Evolutionary conservation across 2,797 vertebrate genomes (phyloP).

Genomic region (Galaxias olidus): DNA sequence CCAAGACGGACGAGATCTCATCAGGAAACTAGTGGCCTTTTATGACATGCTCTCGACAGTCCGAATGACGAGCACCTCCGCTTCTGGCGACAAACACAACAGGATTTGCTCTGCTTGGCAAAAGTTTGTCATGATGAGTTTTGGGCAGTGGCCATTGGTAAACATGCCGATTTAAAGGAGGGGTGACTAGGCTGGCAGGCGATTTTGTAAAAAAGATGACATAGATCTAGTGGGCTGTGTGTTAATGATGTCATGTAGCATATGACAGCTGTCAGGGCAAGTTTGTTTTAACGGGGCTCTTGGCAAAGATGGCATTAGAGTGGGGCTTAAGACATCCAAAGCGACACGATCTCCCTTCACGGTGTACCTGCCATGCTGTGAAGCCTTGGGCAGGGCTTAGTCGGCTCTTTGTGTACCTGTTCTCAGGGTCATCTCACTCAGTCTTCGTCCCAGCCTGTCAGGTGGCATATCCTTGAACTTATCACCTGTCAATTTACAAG

Average conservation of each 20-base stretch:
- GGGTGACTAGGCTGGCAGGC: neutral
- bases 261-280: constrained; percentile 30
- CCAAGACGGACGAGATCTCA: constrained; percentile 31
- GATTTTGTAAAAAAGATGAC: constrained; percentile 16
- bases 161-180: constrained; percentile 3
- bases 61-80: neutral
- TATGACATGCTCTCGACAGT: constrained; percentile 7
- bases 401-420: constrained; percentile 13
- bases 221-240: constrained; percentile 39
- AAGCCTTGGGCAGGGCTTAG: neutral
- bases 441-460: constrained; percentile 17
- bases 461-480: constrained; percentile 21
- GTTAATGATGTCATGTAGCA: constrained; percentile 37
- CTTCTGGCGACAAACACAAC: constrained; percentile 1
- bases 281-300: constrained; percentile 21
- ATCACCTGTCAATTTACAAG: constrained; percentile 17
- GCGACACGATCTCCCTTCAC: constrained; percentile 8
- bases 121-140: neutral
- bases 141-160: neutral
- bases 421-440: neutral
- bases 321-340: neutral
- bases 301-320: neutral
- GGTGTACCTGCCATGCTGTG: neutral
- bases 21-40: constrained; percentile 32
- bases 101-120: neutral